Evolutionary conservation across 2,113 vertebrate genomes (phyloP).

Genomic region (Eurypyga helias): DNA sequence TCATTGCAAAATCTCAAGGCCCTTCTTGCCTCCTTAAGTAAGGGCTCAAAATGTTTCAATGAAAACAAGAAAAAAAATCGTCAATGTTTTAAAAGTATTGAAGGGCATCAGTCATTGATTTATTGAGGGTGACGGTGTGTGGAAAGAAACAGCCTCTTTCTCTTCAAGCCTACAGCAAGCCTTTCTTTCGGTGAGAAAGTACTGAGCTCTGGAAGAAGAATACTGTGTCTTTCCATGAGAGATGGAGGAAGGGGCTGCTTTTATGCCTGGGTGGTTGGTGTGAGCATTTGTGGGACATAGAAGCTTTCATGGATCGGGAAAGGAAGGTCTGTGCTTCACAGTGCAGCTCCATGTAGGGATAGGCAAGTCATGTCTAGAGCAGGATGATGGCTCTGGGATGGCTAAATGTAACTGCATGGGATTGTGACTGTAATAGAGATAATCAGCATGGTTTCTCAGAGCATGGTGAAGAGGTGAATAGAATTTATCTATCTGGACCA

Average conservation of each 20-base stretch:
- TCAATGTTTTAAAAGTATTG: neutral
- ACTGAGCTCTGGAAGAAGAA: neutral
- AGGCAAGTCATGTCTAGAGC: neutral
- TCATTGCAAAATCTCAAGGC: neutral
- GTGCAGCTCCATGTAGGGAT: neutral
- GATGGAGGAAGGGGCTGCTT: neutral
- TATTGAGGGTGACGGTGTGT: slow-evolving; percentile 38
- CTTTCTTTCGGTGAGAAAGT: slow-evolving; percentile 3
- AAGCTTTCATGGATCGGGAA: neutral
- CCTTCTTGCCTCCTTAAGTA: neutral
- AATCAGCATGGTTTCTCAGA: neutral
- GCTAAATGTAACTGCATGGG: neutral
- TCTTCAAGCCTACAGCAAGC: slow-evolving; percentile 30
- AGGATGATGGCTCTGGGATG: neutral
- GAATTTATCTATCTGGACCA: neutral
- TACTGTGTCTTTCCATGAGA: neutral
- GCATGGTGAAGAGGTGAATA: accelerated
- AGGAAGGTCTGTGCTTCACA: neutral
- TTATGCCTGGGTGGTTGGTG: accelerated
- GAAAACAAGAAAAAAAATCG: neutral
- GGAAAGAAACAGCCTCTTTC: slow-evolving; percentile 15
- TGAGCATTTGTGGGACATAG: neutral
- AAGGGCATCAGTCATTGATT: slow-evolving; percentile 41
- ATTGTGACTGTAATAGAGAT: neutral
- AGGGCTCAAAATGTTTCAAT: neutral